These are phyloP conservation scores for Glossophaga mutica DNA, from an alignment of 2,797 vertebrate genomes.

Conservation along the genomic window DNA sequence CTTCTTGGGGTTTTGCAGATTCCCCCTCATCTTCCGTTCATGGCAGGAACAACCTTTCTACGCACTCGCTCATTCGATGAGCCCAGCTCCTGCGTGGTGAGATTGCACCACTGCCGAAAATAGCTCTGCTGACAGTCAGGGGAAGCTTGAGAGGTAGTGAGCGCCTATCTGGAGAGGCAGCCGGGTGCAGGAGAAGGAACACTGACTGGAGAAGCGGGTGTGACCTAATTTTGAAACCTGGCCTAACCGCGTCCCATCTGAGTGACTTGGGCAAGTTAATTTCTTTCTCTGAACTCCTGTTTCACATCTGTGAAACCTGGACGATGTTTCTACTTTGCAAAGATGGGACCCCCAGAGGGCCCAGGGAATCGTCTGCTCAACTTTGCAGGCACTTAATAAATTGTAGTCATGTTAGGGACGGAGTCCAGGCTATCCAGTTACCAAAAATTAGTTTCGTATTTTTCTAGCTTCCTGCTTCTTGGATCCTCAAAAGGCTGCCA, in stretches of 20 bases:
- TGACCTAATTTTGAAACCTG: constrained; percentile 42
- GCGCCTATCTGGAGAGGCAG: constrained; percentile 35
- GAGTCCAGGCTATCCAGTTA: neutral
- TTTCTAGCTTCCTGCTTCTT: neutral
- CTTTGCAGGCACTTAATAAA: neutral
- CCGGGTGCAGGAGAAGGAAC: neutral
- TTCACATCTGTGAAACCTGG: accelerated
- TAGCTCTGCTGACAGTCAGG: constrained; percentile 18
- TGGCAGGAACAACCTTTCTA: neutral
- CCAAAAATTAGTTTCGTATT: constrained; percentile 1
- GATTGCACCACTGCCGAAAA: neutral
- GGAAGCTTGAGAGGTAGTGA: neutral
- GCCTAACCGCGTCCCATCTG: neutral
- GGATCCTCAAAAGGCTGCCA: neutral
- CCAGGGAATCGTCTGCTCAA: neutral
- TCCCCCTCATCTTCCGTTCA: neutral
- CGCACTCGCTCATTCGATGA: neutral
- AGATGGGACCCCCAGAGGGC: neutral
- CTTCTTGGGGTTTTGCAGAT: neutral
- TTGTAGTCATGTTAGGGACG: neutral
- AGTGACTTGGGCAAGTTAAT: neutral
- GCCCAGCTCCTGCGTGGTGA: neutral
- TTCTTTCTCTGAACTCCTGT: neutral
- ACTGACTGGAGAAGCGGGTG: neutral
- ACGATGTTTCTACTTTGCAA: no score